Base-by-base conservation (phyloP, 2,113 vertebrate genomes). In the Sebastes fasciatus region DNA sequence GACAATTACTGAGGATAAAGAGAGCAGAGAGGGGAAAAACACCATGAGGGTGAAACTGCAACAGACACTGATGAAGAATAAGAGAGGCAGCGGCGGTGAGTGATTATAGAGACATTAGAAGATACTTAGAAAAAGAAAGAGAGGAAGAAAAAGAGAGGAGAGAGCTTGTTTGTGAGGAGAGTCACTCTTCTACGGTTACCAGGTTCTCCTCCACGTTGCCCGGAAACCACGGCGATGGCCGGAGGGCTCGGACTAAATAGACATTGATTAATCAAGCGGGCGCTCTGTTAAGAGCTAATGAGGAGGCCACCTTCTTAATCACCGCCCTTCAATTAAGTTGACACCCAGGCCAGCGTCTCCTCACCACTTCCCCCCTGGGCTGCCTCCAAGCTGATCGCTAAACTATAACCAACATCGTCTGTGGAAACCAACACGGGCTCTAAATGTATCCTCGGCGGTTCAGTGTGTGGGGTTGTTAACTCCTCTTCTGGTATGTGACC, bases 181-280 rank as follows among this genome's bases (percentile, higher is more conserved):
- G 51, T 42, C 13, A 1, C 2, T 64, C 42, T 2, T 19, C 1
- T 8, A 17, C 74, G 64, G 86, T 86, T 64, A 75, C 84, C 64
- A 74, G 62, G 60, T 87, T 86, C 23, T 73, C 68, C 49, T 68
- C 80, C n/a, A 10, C 16, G 75, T 90, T 92, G 83, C 78, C 71
- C n/a, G 40, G 87, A 86, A 88, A 87, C 88, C 76, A 71, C 83
- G 65, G 80, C 34, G 34, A 77, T 77, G 72, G 69, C 69, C 21
- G 45, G 64, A 61, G 62, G 62, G 48, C 63, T 48, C 17, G 0
- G 52, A 80, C n/a, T 90, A 81, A 91, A 89, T 65, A 69, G 83
- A 86, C 80, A 88, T 69, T 87, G 80, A 93, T 91, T 88, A 85
- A 93, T 92, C 71, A 86, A 69, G 67, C 79, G 58, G 83, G 64